phyloP scores from a whole-genome alignment of 2,113 vertebrate species.

The Gobio gobio region DNA sequence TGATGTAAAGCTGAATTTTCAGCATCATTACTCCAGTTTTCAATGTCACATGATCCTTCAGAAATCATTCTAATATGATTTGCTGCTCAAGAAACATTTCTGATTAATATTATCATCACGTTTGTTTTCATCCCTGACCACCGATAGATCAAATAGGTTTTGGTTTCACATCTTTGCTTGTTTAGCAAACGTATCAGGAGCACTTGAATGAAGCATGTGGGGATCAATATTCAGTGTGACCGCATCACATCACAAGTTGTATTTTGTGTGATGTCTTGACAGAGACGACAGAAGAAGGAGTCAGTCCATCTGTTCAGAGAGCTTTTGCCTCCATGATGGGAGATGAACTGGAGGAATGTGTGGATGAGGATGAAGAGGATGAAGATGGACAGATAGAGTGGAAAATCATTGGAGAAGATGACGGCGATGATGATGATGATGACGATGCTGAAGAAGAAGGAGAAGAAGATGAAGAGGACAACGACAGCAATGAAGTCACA shows the following conservation, averaged over 20 bases:
- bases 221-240: background rate
- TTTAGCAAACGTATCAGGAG: background rate
- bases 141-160: too few species aligned
- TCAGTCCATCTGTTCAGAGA: constrained; percentile 90
- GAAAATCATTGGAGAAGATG: constrained; percentile 76
- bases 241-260: background rate
- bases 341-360: constrained; percentile 70
- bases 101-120: too few species aligned
- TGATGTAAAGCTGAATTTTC: too few species aligned
- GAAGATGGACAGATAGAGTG: constrained; percentile 65
- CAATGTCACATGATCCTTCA: too few species aligned
- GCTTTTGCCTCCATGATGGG: constrained; percentile 95
- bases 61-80: background rate
- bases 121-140: too few species aligned
- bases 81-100: background rate
- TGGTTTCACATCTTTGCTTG: background rate
- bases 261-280: background rate
- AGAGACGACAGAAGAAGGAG: constrained; percentile 80
- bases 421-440: constrained; percentile 77
- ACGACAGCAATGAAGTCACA: constrained; percentile 76
- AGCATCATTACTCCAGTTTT: too few species aligned
- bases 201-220: background rate
- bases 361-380: constrained; percentile 70
- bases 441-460: constrained; percentile 74
- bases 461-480: constrained; percentile 63